phyloP scores from a whole-genome alignment of 2,888 invertebrate genomes.

The Microchrysa polita region DNA sequence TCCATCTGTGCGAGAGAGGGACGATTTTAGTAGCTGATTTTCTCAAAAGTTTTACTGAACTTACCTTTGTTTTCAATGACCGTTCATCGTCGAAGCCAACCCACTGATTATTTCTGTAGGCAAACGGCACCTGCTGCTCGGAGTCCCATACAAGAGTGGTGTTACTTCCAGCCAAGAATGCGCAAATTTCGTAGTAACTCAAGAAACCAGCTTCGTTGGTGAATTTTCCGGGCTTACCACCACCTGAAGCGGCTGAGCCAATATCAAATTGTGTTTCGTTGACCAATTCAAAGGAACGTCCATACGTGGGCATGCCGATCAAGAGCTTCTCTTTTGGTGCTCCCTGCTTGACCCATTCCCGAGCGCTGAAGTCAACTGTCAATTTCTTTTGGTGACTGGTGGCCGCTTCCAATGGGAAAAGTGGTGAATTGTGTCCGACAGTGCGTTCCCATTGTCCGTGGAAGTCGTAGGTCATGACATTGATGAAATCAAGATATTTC shows the following conservation, averaged over 20 bases:
- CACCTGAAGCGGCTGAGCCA: conserved; percentile 89
- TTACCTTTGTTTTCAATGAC: conserved; percentile 89
- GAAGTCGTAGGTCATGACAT: conserved; percentile 96
- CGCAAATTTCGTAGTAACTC: conserved; percentile 95
- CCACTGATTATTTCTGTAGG: conserved; percentile 91
- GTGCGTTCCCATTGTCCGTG: conserved; percentile 95
- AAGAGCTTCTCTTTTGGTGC: conserved; percentile 93
- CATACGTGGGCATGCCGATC: conserved; percentile 95
- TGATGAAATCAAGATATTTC: conserved; percentile 92
- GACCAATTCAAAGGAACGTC: conserved; percentile 87
- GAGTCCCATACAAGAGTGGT: conserved; percentile 96
- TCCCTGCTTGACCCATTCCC: conserved; percentile 93
- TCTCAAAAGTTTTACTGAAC: conserved; percentile 59
- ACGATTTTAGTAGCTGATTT: no score
- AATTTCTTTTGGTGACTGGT: conserved; percentile 92
- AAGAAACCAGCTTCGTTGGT: conserved; percentile 94
- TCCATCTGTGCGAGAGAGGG: conserved; percentile 88
- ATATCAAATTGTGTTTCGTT: conserved; percentile 91
- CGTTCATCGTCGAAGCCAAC: conserved; percentile 95
- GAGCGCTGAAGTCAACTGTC: conserved; percentile 89
- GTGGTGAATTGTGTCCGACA: conserved; percentile 92
- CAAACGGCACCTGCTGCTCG: conserved; percentile 95
- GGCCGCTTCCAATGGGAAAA: conserved; percentile 87
- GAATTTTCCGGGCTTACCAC: conserved; percentile 85
- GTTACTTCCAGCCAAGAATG: conserved; percentile 88